These are phyloP conservation scores for Isotomurus palustris DNA, from an alignment of 2,888 invertebrate genomes.

Conservation along the genomic window DNA sequence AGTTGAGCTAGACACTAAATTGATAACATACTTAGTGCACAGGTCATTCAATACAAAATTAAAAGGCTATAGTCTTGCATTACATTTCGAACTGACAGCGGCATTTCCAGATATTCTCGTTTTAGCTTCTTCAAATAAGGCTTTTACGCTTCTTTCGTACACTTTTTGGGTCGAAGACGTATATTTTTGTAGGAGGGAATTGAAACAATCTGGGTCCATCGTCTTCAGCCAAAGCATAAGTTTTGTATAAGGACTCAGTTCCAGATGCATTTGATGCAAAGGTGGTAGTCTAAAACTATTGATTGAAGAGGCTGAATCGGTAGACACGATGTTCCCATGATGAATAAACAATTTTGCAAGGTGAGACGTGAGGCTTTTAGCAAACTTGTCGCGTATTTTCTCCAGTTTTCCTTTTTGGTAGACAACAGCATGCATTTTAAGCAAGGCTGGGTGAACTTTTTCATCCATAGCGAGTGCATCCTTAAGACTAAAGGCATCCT, in stretches of 20 bases:
- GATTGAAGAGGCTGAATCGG: slow-evolving; percentile 30
- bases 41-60: background rate
- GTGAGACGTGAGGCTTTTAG: slow-evolving; percentile 78
- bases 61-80: too few species aligned
- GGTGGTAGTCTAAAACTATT: slow-evolving; percentile 65
- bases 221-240: slow-evolving; percentile 88
- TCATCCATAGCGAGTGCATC: slow-evolving; percentile 52
- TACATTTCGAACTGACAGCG: slow-evolving; percentile 33
- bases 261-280: slow-evolving; percentile 74
- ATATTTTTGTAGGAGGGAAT: slow-evolving; percentile 74
- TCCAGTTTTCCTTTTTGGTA: slow-evolving; percentile 75
- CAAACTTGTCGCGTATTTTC: slow-evolving; percentile 72
- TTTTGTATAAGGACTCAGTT: slow-evolving; percentile 79
- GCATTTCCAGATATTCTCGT: slow-evolving; percentile 52
- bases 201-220: slow-evolving; percentile 77
- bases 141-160: slow-evolving; percentile 78
- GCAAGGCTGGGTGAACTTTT: slow-evolving; percentile 58
- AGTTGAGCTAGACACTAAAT: slow-evolving; percentile 33
- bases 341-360: slow-evolving; percentile 93
- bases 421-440: slow-evolving; percentile 68
- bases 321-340: slow-evolving; percentile 57
- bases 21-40: background rate
- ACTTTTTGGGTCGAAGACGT: slow-evolving; percentile 76
- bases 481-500: slow-evolving; percentile 39
- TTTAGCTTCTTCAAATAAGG: slow-evolving; percentile 71